Evolutionary conservation across 1,140 invertebrate species (phyloP), one percentile per base, ranked within the genome.

Genomic region (Zaprionus davidi): DNA sequence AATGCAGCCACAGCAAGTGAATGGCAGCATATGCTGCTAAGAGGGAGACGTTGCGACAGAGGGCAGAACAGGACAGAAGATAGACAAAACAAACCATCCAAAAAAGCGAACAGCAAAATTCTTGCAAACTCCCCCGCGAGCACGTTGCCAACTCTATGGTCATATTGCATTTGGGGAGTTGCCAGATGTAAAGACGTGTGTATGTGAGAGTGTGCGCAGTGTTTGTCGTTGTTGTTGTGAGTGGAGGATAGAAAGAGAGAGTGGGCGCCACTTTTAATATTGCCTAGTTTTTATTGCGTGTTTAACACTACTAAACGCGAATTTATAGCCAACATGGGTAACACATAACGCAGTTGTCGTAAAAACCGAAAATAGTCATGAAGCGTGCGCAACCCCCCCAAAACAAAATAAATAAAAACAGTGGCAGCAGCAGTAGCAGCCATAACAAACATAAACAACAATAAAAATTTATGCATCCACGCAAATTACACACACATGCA

Each of bases 271-370:
- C 65, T 69, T 49, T 64, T 53, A 77, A 78, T 78, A 74, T 78
- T 76, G 58, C 63, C 59, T 71, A 55, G 67, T 56, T 78, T 85
- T 86, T 88, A 88, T 90, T 69, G 83, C 87, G 81, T 91, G 88
- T 84, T 91, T 86, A 90, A 86, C 86, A 90, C 86, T 80, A 90
- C 79, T 90, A 90, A 90, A 90, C 63, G 74, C 76, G 71, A 86
- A 70, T 80, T 86, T 80, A 90, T 90, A 74, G 82, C 81, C 82
- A 82, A 86, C 86, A 85, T 87, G 84, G 84, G 84, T 78, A 88
- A 75, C 84, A 72, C 84, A 88, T 87, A 88, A 87, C 78, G 81
- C 82, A 79, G 76, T 90, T 78, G 85, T 86, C 85, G 81, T 81
- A 79, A 85, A 90, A 79, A 86, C 77, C 71, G 57, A 82, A 85